Evolutionary conservation across 2,797 vertebrate genomes (phyloP), one percentile per base, ranked within the genome.

Genomic region (Molossus molossus): DNA sequence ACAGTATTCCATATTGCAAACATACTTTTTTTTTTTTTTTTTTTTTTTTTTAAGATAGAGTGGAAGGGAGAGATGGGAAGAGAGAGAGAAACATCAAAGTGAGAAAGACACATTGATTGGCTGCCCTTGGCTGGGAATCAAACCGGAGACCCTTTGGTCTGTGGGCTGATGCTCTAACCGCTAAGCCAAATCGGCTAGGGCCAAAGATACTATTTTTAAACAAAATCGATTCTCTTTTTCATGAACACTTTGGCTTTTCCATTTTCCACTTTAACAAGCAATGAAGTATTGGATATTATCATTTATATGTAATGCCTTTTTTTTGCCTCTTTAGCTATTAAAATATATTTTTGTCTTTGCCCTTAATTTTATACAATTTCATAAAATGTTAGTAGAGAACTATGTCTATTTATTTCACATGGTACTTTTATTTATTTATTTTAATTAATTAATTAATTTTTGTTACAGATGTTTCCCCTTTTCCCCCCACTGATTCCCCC

Each of bases 271-370:
- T 69, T 90, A 29, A 45, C 5, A 55, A 82, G 27, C 53, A 93
- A 29, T 45, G 40, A 67, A 67, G 29, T 67, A 37, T 13, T n/a
- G 3, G 23, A 60, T 58, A 91, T 65, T 91, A 50, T n/a, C 60
- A 87, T 69, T 64, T 72, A 50, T 25, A 73, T 65, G 25, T 53
- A 81, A 40, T 45, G 8, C 18, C 27, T 57, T 91, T 85, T 91
- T 85, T 62, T 85, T 27, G 3, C 29, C 29, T 45, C 64, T 77
- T 70, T 83, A 48, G 55, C 57, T 33, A 4, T 73, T 84, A 67
- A 88, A 87, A 89, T 79, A 57, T 72, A 87, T 33, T 83, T 94
- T 79, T 91, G 79, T 62, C 12, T 91, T 60, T 50, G 65, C 20
- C 29, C 17, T 62, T n/a, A 67, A 57, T 77, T 58, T 77, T 72